Conservation (phyloP, 1,140 invertebrate genomes). For the Neomicropteryx cornuta region DNA sequence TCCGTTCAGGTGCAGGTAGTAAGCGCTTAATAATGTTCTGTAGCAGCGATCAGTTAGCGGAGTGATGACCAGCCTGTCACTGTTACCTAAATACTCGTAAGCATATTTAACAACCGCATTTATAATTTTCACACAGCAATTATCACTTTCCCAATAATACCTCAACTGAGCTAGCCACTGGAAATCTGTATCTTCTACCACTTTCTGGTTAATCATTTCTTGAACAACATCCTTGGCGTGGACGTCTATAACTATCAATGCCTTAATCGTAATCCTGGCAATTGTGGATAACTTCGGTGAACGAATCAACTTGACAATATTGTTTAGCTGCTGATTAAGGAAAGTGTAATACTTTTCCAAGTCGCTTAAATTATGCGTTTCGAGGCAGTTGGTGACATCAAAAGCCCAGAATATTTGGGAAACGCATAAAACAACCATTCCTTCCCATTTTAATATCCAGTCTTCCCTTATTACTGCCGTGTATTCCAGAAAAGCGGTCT, state of each 20-base stretch:
- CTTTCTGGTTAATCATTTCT: slow-evolving; percentile 49
- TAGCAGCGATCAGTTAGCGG: slow-evolving; percentile 73
- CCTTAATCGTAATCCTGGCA: slow-evolving; percentile 58
- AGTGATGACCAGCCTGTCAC: slow-evolving; percentile 60
- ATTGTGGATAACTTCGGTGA: slow-evolving; percentile 36
- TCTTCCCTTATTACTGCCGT: slow-evolving; percentile 40
- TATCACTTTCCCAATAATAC: slow-evolving; percentile 70
- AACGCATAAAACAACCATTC: slow-evolving; percentile 67
- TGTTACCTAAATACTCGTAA: slow-evolving; percentile 77
- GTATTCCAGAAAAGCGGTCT: slow-evolving; percentile 51
- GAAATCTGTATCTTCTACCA: slow-evolving; percentile 60
- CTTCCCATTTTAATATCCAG: slow-evolving; percentile 70
- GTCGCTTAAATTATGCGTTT: slow-evolving; percentile 28
- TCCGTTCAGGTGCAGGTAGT: slow-evolving; percentile 68
- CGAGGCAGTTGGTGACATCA: slow-evolving; percentile 53
- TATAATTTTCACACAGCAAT: slow-evolving; percentile 62
- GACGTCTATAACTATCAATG: slow-evolving; percentile 74
- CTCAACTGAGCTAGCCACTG: slow-evolving; percentile 75
- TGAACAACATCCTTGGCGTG: slow-evolving; percentile 72
- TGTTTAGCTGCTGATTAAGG: slow-evolving; percentile 37
- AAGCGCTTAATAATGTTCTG: slow-evolving; percentile 67
- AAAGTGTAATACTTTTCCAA: slow-evolving; percentile 33
- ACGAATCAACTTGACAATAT: slow-evolving; percentile 42
- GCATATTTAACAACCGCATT: slow-evolving; percentile 68
- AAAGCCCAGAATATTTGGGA: slow-evolving; percentile 74